Conservation (phyloP, 1,140 invertebrate genomes). For the Hypothenemus hampei region DNA sequence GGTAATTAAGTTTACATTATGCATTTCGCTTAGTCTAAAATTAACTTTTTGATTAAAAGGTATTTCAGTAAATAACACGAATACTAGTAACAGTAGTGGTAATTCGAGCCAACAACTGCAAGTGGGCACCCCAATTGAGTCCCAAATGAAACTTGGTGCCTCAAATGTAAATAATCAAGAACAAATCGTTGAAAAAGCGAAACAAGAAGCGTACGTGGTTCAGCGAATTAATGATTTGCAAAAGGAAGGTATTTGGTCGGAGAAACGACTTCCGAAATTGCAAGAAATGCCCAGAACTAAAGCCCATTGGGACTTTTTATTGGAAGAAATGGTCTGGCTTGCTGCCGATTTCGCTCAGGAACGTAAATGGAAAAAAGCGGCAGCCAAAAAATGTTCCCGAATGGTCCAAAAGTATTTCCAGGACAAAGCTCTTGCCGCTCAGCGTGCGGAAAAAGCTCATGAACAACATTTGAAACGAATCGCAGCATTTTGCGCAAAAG, state of each 20-base stretch:
- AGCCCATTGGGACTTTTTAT: constrained; percentile 97
- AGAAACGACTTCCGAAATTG: constrained; percentile 85
- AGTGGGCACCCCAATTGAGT: too few relatives aligned
- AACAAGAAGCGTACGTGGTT: constrained; percentile 92
- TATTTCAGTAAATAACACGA: constrained; percentile 3
- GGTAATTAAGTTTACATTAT: too few relatives aligned
- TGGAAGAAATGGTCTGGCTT: constrained; percentile 99
- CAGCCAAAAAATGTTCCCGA: constrained; percentile 85
- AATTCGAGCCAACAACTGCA: too few relatives aligned
- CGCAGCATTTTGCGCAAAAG: constrained; percentile 85
- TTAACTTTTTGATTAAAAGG: too few relatives aligned
- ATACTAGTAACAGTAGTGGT: background rate
- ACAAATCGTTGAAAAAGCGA: constrained; percentile 83
- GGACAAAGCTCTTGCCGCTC: constrained; percentile 84
- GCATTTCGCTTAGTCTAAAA: too few relatives aligned
- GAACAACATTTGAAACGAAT: constrained; percentile 80
- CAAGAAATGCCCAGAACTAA: constrained; percentile 85
- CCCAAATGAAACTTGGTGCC: too few relatives aligned
- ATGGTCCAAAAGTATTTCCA: constrained; percentile 96
- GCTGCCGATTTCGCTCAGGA: constrained; percentile 96
- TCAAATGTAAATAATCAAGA: constrained; percentile 51
- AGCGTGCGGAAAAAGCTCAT: constrained; percentile 88
- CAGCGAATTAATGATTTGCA: constrained; percentile 84
- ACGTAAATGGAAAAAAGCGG: constrained; percentile 94
- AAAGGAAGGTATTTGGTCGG: constrained; percentile 89